A percentile compares a stretch with the other conserved stretches of the same genome.
phyloP scores from a whole-genome alignment of 2,113 vertebrate species.

The Stercorarius parasiticus region DNA sequence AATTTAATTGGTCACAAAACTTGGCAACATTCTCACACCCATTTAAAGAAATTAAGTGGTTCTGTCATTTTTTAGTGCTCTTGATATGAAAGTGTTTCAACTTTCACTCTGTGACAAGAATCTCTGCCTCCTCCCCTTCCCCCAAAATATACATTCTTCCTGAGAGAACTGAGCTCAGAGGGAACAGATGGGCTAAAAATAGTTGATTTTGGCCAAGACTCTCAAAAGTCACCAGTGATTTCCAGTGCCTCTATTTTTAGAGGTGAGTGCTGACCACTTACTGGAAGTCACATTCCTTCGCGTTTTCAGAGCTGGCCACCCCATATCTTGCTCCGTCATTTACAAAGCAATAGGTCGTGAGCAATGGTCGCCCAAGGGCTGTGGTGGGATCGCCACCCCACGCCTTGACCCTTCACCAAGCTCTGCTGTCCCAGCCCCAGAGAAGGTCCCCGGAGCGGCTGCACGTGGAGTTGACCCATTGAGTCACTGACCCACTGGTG shows the following conservation, averaged over 20 bases:
- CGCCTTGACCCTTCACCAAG: not conserved
- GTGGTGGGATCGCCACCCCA: not conserved
- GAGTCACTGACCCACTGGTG: not conserved
- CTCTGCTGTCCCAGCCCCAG: not conserved
- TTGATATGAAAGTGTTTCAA: constrained; percentile 60
- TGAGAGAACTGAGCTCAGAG: constrained; percentile 37
- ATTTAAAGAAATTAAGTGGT: constrained; percentile 68
- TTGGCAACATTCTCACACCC: constrained; percentile 42
- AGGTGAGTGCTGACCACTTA: constrained; percentile 26
- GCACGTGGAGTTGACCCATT: rapidly evolving
- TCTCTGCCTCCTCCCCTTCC: constrained; percentile 20
- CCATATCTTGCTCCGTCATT: not conserved
- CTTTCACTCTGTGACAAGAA: constrained; percentile 19
- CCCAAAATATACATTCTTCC: constrained; percentile 41
- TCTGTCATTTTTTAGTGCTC: constrained; percentile 52
- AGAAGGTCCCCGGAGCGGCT: not conserved
- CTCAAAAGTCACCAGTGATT: constrained; percentile 40
- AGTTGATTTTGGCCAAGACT: constrained; percentile 57
- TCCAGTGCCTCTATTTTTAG: constrained; percentile 63
- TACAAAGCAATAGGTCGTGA: not conserved
- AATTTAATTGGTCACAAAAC: constrained; percentile 63
- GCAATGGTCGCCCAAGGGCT: not conserved
- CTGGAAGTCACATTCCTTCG: constrained; percentile 34
- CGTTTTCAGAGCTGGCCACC: not conserved
- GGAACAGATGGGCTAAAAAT: constrained; percentile 52